Base-by-base conservation (phyloP, 2,113 vertebrate genomes). In the Prietella phreatophila region DNA sequence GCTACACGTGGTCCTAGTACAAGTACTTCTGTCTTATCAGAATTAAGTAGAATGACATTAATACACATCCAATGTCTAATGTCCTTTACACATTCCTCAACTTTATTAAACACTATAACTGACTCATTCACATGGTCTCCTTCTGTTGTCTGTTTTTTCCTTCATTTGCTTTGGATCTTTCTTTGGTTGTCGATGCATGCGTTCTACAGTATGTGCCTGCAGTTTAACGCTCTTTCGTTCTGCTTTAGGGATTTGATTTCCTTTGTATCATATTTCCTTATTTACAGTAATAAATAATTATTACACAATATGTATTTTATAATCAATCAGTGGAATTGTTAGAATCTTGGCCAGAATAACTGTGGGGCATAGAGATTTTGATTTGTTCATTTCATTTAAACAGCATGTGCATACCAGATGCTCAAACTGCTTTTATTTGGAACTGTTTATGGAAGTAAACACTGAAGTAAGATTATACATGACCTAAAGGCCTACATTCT, bases 391-490 rank as follows among this genome's bases (percentile, higher is more conserved):
- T 91, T 91, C 92, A 79, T 88, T 92, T 87, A 75, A 89, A 91
- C 91, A 91, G 89, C 30, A 85, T 83, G 67, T 90, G 86, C 90
- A 91, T 91, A 88, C 88, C 94, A 94, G 91, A 94, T 93, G 94
- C 91, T 86, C 85, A 83, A 90, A 91, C 91, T 93, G 89, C 88
- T 88, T 94, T 82, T 76, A 55, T 85, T 82, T 89, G 33, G 42
- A 39, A n/a, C 42, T 86, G 75, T 19, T 80, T 56, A 76, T 73
- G 58, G 27, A 82, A 89, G 69, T 75, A 56, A 36, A 83, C 10
- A 84, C 69, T 56, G 79, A 84, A 84, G n/a, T 58, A 86, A 60
- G 78, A 56, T 81, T 75, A 86, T 58, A 81, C 27, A 22, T 13
- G 8, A 86, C 42, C n/a, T n/a, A 56, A 80, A 80, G n/a, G 50